Conservation (phyloP, 2,113 vertebrate species). For the Sylvia atricapilla region DNA sequence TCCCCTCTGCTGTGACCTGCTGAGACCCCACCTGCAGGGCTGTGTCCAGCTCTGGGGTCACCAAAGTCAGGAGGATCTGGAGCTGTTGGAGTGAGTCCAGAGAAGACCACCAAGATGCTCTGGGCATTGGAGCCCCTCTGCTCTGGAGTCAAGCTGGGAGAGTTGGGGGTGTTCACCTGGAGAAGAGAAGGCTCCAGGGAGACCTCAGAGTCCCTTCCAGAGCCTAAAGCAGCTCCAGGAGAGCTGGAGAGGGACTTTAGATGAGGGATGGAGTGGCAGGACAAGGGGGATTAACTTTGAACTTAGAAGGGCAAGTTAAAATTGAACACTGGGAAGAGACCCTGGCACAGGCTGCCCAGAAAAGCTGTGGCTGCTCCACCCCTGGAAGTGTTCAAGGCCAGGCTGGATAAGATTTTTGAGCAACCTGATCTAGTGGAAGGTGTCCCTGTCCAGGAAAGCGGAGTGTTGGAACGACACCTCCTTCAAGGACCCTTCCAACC, state of each 20-base stretch:
- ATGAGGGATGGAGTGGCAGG: not conserved
- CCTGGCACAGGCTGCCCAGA: not conserved
- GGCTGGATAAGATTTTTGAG: not conserved
- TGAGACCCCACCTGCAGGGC: not conserved
- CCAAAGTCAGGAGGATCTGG: not conserved
- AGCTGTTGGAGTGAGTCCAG: not conserved
- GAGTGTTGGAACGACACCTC: not conserved
- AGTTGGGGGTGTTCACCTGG: not conserved
- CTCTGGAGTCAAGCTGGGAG: not conserved
- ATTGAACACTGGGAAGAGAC: not conserved
- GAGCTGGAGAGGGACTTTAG: not conserved
- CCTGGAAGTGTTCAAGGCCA: not conserved
- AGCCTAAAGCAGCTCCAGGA: not conserved
- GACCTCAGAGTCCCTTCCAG: not conserved
- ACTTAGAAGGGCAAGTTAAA: not conserved
- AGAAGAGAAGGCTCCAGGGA: not conserved
- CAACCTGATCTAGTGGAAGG: not conserved
- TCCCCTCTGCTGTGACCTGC: accelerated
- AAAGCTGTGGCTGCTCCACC: not conserved
- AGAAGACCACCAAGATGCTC: not conserved
- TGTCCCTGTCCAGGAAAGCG: not conserved
- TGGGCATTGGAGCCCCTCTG: not conserved
- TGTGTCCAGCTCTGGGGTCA: not conserved
- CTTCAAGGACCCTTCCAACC: not conserved
- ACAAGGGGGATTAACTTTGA: not conserved